Evolutionary conservation across 2,888 invertebrate species (phyloP), one percentile per base, ranked within the genome.

Genomic region (Priocnemis perturbator): DNA sequence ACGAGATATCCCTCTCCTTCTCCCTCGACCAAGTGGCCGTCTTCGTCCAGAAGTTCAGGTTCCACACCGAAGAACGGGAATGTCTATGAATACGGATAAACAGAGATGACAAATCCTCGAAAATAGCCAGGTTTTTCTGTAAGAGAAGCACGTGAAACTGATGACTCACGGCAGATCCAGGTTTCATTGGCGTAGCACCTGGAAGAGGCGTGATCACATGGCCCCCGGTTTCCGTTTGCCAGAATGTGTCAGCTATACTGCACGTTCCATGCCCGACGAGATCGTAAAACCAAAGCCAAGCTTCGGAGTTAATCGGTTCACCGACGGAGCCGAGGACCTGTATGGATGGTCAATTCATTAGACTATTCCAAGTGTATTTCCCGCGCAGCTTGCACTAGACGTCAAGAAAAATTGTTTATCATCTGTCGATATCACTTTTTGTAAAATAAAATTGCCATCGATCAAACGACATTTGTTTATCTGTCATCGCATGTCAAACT

Each of bases 151-250:
- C 15, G 44, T 26, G n/a, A 30, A 55, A 14, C 26, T 9, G 53
- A 4, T 52, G 37, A 91, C 94, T 93, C 91, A 98, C 98, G 73
- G 99, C 99, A 67, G 98, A 96, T 69, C 99, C 99, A 0, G 99
- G 99, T 90, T 99, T 99, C 93, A 97, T 96, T 15, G 97, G 96
- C 1, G 97, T 98, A 20, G 97, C 97, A 20, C 98, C 98, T 0
- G 99, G 99, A 60, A 99, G 90, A 44, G 98, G 97, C 45, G 98
- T 98, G 57, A 99, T 92, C 20, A 98, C 96, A 90, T 99, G 98
- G 0, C 99, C 99, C 9, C 99, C 99, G 4, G 99, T 99, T 91
- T 99, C 99, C 0, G 99, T 99, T 91, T 99, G 99, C 99, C 99
- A 99, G 90, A 98, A 99, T 0, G 99, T 99, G 88, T 99, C 99